Evolutionary conservation across 1,140 invertebrate species (phyloP).

Genomic region (Plectrocnemia conspersa): DNA sequence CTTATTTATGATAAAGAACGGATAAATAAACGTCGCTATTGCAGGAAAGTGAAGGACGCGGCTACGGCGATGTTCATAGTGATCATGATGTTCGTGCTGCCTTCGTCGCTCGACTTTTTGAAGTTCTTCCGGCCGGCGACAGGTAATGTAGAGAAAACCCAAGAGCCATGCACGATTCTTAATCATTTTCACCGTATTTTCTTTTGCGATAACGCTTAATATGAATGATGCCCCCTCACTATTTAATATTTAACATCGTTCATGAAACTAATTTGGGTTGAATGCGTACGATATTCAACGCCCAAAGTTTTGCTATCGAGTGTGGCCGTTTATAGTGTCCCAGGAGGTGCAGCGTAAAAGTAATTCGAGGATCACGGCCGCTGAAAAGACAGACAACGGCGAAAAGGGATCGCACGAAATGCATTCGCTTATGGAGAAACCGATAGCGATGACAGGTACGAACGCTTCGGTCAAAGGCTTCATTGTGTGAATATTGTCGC

Average conservation of each 20-base stretch:
- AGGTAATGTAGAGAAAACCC: conserved; percentile 13
- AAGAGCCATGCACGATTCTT: conserved; percentile 14
- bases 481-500: too few species aligned
- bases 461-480: too few species aligned
- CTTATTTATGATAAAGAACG: too few species aligned
- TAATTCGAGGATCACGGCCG: conserved; percentile 17
- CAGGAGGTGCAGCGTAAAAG: conserved; percentile 16
- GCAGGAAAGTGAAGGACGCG: conserved; percentile 70
- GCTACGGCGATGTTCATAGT: conserved; percentile 77
- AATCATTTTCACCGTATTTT: conserved; percentile 11
- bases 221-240: conserved; percentile 8
- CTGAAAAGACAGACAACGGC: conserved; percentile 27
- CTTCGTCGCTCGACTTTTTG: conserved; percentile 70
- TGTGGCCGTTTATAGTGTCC: conserved; percentile 29
- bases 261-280: conserved; percentile 17
- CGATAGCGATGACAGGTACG: conserved; percentile 26
- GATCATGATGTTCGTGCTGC: conserved; percentile 75
- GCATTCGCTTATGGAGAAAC: conserved; percentile 15
- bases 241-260: conserved; percentile 11
- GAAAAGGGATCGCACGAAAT: conserved; percentile 22
- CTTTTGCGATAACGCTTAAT: conserved; percentile 19
- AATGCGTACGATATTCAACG: conserved; percentile 6
- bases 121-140: conserved; percentile 55
- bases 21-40: too few species aligned
- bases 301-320: conserved; percentile 14